Base-by-base conservation (phyloP, 2,113 vertebrate species). In the Brachyistius frenatus region DNA sequence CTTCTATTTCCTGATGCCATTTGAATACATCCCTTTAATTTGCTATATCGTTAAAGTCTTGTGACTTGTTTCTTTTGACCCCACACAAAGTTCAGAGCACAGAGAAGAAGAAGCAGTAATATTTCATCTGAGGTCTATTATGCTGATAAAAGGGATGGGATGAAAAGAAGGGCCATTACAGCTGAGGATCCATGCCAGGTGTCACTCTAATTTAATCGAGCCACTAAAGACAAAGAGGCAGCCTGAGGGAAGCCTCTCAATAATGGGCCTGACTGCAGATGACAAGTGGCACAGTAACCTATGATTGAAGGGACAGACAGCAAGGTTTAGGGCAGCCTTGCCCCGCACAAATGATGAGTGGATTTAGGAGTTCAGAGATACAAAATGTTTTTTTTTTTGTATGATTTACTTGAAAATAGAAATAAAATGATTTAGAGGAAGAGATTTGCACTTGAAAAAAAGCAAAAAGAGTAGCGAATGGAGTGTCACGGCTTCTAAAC, bases 171-270 rank as follows among this genome's bases (percentile, higher is more conserved):
- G 60, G 65, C 75, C 73, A 83, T 89, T 83, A 88, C 80, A 44
- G 78, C 73, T 36, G 65, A 86, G 73, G 70, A 84, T 76, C 61
- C 61, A 80, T 76, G 86, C 89, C 87, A 84, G 87, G 91, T 92
- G 88, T 91, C 90, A 78, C 64, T 80, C 84, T 88, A 86, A 89
- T 91, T 86, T 82, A 91, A 92, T 87, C 46, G 72, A 80, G 74
- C 52, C 66, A 66, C 81, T 83, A 85, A 91, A 92, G 89, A 90
- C 90, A 89, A 89, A 87, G 84, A 83, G 78, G 49, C 36, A 13
- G 78, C 84, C 88, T 53, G 67, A 76, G 81, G 84, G 88, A 79
- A 65, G 55, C 62, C 81, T 73, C 62, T 91, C 84, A 78, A 77
- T 89, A 86, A 84, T 73, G 67, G 66, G 79, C 64, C 61, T 86